Conservation (phyloP, 1,140 invertebrate genomes). For the Drosophila ohnishii region DNA sequence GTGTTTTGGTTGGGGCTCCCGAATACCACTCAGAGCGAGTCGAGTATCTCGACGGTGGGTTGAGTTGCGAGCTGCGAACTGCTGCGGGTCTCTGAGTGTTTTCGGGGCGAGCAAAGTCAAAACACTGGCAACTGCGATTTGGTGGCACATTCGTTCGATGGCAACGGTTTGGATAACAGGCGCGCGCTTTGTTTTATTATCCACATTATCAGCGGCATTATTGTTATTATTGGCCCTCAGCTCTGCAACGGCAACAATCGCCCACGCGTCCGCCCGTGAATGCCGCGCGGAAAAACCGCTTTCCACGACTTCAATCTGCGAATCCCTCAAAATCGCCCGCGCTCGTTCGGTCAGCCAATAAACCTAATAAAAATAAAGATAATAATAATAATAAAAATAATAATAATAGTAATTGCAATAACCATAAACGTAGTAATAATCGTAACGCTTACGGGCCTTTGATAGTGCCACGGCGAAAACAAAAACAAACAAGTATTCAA, state of each 20-base stretch:
- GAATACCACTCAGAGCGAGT: conserved; percentile 12
- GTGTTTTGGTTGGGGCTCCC: conserved; percentile 61
- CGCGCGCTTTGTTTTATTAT: conserved; percentile 83
- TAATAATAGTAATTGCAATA: conserved; percentile 56
- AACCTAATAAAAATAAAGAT: conserved; percentile 54
- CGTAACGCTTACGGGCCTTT: conserved; percentile 56
- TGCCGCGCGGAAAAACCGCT: conserved; percentile 46
- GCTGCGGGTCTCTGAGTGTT: conserved; percentile 16
- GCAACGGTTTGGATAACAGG: conserved; percentile 83
- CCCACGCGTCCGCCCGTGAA: conserved; percentile 51
- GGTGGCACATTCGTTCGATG: conserved; percentile 83
- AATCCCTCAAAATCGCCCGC: conserved; percentile 58
- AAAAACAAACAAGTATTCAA: conserved; percentile 26
- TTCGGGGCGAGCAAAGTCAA: conserved; percentile 64
- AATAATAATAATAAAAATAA: conserved; percentile 46
- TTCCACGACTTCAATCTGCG: conserved; percentile 28
- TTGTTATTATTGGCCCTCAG: conserved; percentile 81
- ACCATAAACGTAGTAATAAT: conserved; percentile 57
- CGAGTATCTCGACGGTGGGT: neutral
- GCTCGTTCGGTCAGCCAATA: conserved; percentile 54
- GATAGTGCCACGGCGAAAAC: conserved; percentile 42
- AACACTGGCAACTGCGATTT: conserved; percentile 82
- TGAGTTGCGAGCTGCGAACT: conserved; percentile 5
- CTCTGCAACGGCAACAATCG: conserved; percentile 37
- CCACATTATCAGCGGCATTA: conserved; percentile 83